phyloP scores from a whole-genome alignment of 2,113 vertebrate species.

The Brachyhypopomus gauderio region DNA sequence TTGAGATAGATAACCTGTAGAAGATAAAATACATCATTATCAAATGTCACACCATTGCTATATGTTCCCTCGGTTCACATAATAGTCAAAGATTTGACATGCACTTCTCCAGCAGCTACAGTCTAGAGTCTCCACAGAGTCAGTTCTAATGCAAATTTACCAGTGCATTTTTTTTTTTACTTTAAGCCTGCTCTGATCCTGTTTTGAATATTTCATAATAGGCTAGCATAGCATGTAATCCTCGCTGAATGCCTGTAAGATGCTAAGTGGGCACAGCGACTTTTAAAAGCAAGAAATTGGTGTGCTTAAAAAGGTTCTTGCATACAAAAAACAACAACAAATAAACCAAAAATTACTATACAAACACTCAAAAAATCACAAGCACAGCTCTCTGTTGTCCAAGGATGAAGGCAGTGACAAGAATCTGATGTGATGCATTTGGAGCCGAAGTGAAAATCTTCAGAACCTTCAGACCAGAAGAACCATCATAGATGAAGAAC shows the following conservation, averaged over 20 bases:
- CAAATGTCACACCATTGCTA: too few relatives aligned
- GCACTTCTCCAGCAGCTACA: too few relatives aligned
- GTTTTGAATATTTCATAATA: conserved; percentile 37
- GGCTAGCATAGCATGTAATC: conserved; percentile 15
- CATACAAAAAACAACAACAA: conserved; percentile 16
- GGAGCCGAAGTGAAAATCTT: not conserved
- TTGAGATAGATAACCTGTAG: too few relatives aligned
- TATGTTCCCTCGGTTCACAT: too few relatives aligned
- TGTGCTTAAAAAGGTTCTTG: conserved; percentile 14
- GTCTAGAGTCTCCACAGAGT: not conserved
- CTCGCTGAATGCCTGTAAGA: conserved; percentile 27
- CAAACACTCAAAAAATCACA: conserved; percentile 1
- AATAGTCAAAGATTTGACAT: too few relatives aligned
- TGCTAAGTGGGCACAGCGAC: not conserved
- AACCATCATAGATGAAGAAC: not conserved
- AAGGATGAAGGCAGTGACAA: conserved; percentile 8
- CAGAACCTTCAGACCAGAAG: not conserved
- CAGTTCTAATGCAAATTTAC: not conserved
- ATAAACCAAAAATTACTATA: not conserved
- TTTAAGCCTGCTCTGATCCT: conserved; percentile 13
- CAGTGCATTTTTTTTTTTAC: conserved; percentile 20
- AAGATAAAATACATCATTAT: too few relatives aligned
- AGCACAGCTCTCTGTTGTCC: not conserved
- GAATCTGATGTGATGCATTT: conserved; percentile 27
- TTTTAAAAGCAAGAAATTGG: conserved; percentile 1